These are phyloP conservation scores for Onchidella celtica DNA, from an alignment of 2,888 invertebrate genomes.

Conservation along the genomic window DNA sequence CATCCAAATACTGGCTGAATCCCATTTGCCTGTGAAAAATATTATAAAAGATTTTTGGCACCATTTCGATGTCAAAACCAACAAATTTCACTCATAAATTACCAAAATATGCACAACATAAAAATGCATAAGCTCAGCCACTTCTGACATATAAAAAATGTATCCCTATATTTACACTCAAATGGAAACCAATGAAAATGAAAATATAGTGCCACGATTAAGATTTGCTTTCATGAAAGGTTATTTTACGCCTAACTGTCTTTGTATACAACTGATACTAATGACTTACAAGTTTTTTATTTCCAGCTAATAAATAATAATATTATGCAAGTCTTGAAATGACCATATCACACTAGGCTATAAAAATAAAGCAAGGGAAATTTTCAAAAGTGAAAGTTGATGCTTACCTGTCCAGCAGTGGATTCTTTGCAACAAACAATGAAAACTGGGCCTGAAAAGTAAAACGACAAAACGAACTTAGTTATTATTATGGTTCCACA, in stretches of 20 bases:
- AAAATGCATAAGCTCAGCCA: not conserved
- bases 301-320: no score
- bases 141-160: not conserved
- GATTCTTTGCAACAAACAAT: constrained; percentile 81
- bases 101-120: not conserved
- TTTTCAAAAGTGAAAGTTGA: no score
- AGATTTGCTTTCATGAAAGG: no score
- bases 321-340: no score
- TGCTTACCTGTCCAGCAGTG: constrained; percentile 69
- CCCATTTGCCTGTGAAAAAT: constrained; percentile 37
- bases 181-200: no score
- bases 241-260: no score
- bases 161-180: no score
- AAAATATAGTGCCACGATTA: no score
- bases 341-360: no score
- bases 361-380: no score
- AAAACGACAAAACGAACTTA: constrained; percentile 3
- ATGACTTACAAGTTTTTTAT: no score
- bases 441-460: constrained; percentile 86
- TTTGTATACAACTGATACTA: no score
- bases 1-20: constrained; percentile 31
- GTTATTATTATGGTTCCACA: not conserved
- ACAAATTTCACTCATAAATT: not conserved
- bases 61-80: not conserved
- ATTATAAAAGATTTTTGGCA: not conserved